These are phyloP conservation scores for Scomber japonicus DNA, from an alignment of 2,113 vertebrate genomes.

Conservation along the genomic window DNA sequence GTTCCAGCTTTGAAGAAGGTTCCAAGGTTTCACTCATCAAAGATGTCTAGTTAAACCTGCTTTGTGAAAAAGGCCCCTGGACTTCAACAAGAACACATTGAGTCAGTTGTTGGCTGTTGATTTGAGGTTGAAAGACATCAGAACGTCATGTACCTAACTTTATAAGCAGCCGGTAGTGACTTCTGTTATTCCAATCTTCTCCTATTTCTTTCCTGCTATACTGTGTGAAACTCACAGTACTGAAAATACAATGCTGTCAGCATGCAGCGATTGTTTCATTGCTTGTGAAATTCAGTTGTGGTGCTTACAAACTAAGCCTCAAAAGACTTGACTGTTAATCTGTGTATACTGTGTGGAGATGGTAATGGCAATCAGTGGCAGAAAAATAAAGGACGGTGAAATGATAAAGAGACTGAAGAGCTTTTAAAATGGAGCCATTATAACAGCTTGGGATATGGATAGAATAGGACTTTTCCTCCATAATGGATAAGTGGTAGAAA, in stretches of 20 bases:
- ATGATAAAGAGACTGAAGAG: too few species aligned
- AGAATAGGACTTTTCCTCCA: too few species aligned
- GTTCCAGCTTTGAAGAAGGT: slow-evolving; percentile 37
- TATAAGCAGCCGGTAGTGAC: not conserved
- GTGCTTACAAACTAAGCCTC: not conserved
- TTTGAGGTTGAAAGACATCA: not conserved
- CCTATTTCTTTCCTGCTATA: not conserved
- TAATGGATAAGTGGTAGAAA: too few species aligned
- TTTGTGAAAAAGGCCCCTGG: slow-evolving; percentile 6
- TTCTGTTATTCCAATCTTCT: not conserved
- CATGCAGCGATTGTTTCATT: not conserved
- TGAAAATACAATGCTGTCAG: not conserved
- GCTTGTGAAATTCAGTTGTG: not conserved
- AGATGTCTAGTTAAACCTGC: slow-evolving; percentile 37
- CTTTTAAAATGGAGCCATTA: too few species aligned
- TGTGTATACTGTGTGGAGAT: not conserved
- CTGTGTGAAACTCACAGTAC: not conserved
- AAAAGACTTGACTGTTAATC: not conserved
- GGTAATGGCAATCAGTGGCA: not conserved
- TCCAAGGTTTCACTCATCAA: slow-evolving; percentile 49
- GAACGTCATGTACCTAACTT: not conserved
- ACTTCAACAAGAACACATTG: slow-evolving; percentile 12
- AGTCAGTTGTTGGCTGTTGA: not conserved
- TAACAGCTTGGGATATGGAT: too few species aligned
- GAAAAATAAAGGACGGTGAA: not conserved